These are phyloP conservation scores for Callipepla californica DNA, from an alignment of 2,113 vertebrate genomes.

Conservation along the genomic window DNA sequence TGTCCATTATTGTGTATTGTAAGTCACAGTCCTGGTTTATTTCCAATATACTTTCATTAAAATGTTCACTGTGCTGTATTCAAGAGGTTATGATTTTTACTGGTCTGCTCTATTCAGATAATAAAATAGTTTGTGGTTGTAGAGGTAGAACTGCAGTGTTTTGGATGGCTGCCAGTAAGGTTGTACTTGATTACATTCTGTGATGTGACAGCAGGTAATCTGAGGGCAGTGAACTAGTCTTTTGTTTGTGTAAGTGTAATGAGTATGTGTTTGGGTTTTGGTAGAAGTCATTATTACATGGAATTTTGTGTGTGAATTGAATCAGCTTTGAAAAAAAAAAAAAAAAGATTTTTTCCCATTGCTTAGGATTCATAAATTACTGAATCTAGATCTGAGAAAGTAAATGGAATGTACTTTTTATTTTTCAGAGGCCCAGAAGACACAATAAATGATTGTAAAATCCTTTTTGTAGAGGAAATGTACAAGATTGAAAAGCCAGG, in stretches of 20 bases:
- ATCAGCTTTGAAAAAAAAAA: neutral
- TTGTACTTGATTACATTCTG: neutral
- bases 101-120: neutral
- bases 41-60: neutral
- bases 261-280: neutral
- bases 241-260: neutral
- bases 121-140: neutral
- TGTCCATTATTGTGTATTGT: accelerated
- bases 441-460: conserved; percentile 91
- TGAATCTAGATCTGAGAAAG: neutral
- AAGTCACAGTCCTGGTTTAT: neutral
- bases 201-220: neutral
- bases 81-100: neutral
- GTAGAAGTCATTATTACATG: neutral
- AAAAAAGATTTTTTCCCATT: neutral
- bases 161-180: neutral
- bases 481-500: conserved; percentile 96
- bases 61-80: neutral
- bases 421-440: conserved; percentile 89
- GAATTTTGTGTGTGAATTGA: neutral
- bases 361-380: neutral
- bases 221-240: neutral
- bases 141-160: neutral
- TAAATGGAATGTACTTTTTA: conserved; percentile 39
- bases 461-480: conserved; percentile 94